These are phyloP conservation scores for Pygoscelis antarcticus DNA, from an alignment of 2,113 vertebrate species.

Conservation along the genomic window DNA sequence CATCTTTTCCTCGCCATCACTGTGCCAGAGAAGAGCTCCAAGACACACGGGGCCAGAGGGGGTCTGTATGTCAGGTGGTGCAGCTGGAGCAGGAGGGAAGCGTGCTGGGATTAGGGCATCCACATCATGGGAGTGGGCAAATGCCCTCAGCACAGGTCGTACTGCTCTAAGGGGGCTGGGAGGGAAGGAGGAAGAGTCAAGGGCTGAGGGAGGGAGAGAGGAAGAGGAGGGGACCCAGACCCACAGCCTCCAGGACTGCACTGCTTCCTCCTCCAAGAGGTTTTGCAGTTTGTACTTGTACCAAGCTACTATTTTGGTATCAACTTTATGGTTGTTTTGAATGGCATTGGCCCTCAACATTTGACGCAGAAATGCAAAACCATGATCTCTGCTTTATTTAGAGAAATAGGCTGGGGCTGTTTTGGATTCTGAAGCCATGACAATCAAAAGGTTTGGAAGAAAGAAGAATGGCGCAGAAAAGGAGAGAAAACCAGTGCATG, in stretches of 20 bases:
- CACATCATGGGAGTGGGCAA: not conserved
- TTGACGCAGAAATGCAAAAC: not conserved
- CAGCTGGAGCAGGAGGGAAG: not conserved
- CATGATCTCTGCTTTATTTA: not conserved
- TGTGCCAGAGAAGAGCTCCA: not conserved
- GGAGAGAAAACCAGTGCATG: not conserved
- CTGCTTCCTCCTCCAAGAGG: not conserved
- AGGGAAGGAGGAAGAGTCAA: not conserved
- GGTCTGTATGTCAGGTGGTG: not conserved
- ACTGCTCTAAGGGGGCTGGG: not conserved
- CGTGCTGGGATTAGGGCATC: not conserved
- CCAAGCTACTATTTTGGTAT: not conserved
- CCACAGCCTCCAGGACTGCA: not conserved
- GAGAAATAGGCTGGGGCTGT: not conserved
- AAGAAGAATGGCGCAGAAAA: not conserved
- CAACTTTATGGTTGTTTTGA: not conserved
- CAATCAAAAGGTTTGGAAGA: not conserved
- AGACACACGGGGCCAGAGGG: fast-evolving
- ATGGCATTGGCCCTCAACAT: not conserved
- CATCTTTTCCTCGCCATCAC: not conserved
- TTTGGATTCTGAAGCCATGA: not conserved
- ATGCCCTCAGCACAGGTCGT: not conserved
- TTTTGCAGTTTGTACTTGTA: not conserved
- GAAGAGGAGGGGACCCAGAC: not conserved
- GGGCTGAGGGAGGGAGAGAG: not conserved